Evolutionary conservation across 2,888 invertebrate genomes (phyloP), one percentile per base, ranked within the genome.

Genomic region (Lycia hirtaria): DNA sequence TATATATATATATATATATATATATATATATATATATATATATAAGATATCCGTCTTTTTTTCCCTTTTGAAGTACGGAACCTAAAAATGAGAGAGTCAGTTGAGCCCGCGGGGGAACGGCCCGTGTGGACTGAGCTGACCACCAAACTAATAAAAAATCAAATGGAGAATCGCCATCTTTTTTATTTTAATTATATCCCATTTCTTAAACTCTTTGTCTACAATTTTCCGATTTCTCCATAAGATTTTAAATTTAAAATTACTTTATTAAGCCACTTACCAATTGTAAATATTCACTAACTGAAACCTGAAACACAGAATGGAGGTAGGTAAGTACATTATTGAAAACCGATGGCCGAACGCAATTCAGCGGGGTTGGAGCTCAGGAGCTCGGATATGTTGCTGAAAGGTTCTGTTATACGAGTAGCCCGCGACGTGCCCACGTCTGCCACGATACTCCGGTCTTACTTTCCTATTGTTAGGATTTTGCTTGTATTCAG

Each of bases 291-390:
- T 15, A 3, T 9, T 15, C 7, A 3, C 2, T 35, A 17, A 15
- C 15, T 35, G 10, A 15, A 35, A 35, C 4, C 17, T 10, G 5
- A 37, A 19, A 10, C n/a, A 37, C 3, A 26, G 9, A 6, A 9
- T 9, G 26, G 4, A 9, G 9, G 10, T 17, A 4, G n/a, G 14
- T 22, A 22, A 6, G 30, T 2, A 12, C 19, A 15, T 44, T 43
- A 28, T 52, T 26, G 37, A 12, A 37, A 52, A 17, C 22, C 52
- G 19, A 26, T 35, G 52, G 44, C 37, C 52, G 45, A 14, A 33
- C 12, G 4, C 14, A 14, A 22, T 15, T 20, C 45, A 15, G 33
- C 32, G 33, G 43, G 45, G 22, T 45, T 19, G 30, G 32, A 32
- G 17, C 14, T n/a, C n/a, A n/a, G n/a, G n/a, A n/a, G n/a, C n/a